Evolutionary conservation across 2,797 vertebrate genomes (phyloP).

Genomic region (Ciconia nigra): DNA sequence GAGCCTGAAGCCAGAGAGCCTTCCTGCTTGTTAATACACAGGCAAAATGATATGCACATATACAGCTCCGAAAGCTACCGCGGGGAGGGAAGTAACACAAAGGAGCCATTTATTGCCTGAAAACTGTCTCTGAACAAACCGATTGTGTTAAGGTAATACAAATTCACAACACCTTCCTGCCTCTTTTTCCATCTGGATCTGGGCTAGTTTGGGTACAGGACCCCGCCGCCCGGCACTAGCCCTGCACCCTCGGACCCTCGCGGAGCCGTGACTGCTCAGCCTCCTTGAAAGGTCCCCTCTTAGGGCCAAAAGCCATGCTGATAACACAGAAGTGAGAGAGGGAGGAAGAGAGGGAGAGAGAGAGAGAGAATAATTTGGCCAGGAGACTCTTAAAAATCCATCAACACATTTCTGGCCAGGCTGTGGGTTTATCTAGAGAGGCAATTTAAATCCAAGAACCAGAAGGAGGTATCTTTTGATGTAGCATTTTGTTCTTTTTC

Average conservation of each 20-base stretch:
- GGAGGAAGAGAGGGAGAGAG: not conserved
- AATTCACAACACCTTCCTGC: conserved; percentile 63
- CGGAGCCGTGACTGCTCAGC: not conserved
- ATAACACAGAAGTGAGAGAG: not conserved
- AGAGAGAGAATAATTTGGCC: not conserved
- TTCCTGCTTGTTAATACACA: conserved; percentile 33
- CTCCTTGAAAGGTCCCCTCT: not conserved
- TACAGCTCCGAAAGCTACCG: conserved; percentile 10
- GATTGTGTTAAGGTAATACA: conserved; percentile 68
- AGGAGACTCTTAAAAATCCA: conserved; percentile 11
- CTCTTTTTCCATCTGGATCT: conserved; percentile 38
- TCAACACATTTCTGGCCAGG: conserved; percentile 1
- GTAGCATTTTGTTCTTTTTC: conserved; percentile 61
- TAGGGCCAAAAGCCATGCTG: not conserved
- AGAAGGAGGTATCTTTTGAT: conserved; percentile 55
- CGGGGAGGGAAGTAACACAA: conserved; percentile 57
- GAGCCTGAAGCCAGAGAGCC: not conserved
- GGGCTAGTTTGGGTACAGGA: not conserved
- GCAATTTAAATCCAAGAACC: conserved; percentile 33
- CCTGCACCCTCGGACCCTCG: not conserved
- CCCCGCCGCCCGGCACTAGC: fast-evolving
- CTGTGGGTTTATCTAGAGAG: conserved; percentile 7
- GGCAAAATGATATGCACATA: conserved; percentile 62
- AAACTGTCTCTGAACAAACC: conserved; percentile 68
- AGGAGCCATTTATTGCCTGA: conserved; percentile 66